Percentiles rank a stretch among this genome's conserved stretches.
phyloP scores from a whole-genome alignment of 2,113 vertebrate species.

The Bucco capensis region DNA sequence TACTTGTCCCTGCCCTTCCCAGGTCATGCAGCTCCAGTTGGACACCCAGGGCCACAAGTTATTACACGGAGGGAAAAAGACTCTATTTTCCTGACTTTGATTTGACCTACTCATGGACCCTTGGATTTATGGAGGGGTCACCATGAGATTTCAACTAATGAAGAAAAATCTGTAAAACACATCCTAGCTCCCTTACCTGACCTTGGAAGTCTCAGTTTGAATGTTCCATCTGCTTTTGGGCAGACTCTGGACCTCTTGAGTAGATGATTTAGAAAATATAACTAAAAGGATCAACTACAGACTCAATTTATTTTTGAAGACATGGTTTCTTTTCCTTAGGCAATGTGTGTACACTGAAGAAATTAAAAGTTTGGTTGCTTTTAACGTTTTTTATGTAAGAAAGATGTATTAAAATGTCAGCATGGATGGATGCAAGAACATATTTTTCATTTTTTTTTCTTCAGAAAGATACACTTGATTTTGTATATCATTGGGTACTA shows the following conservation, averaged over 20 bases:
- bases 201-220: background rate
- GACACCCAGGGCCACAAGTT: fast-evolving
- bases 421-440: background rate
- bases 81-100: background rate
- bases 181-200: background rate
- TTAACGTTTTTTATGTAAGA: background rate
- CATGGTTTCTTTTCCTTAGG: background rate
- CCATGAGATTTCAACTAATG: background rate
- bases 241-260: background rate
- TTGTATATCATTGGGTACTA: background rate
- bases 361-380: background rate
- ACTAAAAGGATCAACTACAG: background rate
- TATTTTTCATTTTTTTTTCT: background rate
- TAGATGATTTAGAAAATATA: background rate
- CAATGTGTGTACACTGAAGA: background rate
- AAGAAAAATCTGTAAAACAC: background rate
- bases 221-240: background rate
- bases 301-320: background rate
- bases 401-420: background rate
- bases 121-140: background rate
- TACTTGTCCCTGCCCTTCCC: background rate
- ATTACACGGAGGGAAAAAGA: background rate
- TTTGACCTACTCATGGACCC: background rate
- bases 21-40: background rate
- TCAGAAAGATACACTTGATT: background rate